Percentiles rank a stretch among this genome's conserved stretches.
phyloP scores from a whole-genome alignment of 92 coral and sea anemone genomes.

The Palythoa grandiflora region DNA sequence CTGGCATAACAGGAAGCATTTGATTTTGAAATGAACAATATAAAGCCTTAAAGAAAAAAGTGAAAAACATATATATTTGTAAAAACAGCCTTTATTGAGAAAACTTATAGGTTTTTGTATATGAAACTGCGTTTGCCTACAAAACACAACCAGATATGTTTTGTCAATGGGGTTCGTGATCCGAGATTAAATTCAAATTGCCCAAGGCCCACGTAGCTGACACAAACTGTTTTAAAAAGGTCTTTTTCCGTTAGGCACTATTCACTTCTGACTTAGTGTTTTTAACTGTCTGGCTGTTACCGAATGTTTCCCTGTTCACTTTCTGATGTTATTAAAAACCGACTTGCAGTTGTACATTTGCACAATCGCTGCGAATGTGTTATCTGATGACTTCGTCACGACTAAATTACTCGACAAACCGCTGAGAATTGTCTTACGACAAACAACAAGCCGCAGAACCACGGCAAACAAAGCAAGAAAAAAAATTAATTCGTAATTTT shows the following conservation, averaged over 20 bases:
- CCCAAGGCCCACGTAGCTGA: constrained; percentile 36
- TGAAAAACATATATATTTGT: not conserved
- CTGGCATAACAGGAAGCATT: constrained; percentile 14
- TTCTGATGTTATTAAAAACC: not conserved
- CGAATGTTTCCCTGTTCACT: not conserved
- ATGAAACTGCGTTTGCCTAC: constrained; percentile 9
- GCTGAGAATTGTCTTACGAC: constrained; percentile 28
- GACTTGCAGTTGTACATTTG: constrained; percentile 23
- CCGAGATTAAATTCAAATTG: constrained; percentile 21
- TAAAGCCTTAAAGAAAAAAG: not conserved
- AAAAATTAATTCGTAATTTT: not conserved
- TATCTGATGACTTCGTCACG: constrained; percentile 50
- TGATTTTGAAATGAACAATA: not conserved
- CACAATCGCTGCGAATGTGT: constrained; percentile 37
- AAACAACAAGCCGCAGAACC: not conserved
- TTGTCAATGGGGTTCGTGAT: constrained; percentile 28
- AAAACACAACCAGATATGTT: constrained; percentile 34
- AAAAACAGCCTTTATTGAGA: not conserved
- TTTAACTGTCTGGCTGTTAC: not conserved
- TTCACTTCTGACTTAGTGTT: not conserved
- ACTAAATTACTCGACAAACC: constrained; percentile 28
- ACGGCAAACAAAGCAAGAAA: not conserved
- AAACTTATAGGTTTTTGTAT: not conserved
- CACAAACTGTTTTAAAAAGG: not conserved
- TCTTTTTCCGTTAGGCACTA: constrained; percentile 13